Evolutionary conservation across 2,888 invertebrate genomes (phyloP), one percentile per base, ranked within the genome.

Genomic region (Hypomecis atomaria): DNA sequence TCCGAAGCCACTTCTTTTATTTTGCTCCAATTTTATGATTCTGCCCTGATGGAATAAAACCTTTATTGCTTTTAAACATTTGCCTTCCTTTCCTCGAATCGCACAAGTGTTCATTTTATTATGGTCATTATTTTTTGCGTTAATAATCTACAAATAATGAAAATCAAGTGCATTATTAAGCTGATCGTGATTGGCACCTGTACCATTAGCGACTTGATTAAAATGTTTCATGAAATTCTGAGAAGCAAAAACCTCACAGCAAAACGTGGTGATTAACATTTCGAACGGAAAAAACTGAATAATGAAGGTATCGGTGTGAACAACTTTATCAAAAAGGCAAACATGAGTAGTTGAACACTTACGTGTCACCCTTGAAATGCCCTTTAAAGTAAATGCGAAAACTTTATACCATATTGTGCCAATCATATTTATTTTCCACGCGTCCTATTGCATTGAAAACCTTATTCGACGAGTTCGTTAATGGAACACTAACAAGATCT

Each of bases 291-390:
- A 78, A 86, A 87, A 84, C 79, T 80, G 79, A 81, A 76, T 86
- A 88, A 88, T 85, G 79, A 86, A 83, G 79, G 84, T 85, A 82
- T 86, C 82, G 80, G 83, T 82, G 84, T 79, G 82, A 86, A 87
- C 87, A 84, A 84, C 86, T 87, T 83, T 85, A 88, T 88, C 85
- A 78, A 87, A 84, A 88, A 86, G 84, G 86, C 76, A 82, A 87
- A 83, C 79, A 83, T 77, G 74, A 81, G 82, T 76, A 81, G 78
- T 78, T 76, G 78, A 79, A 78, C 79, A 81, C 76, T 81, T 78
- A 76, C 81, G 79, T 73, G 85, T 82, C 84, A 82, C 80, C 87
- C 87, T 89, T 88, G 85, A 72, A 10, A 49, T 38, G 66, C 76
- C 79, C 78, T 81, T 76, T 74, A 78, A 73, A 79, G 79, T 72